These are phyloP conservation scores for Microctonus brassicae DNA, from an alignment of 2,888 invertebrate species.

Conservation along the genomic window DNA sequence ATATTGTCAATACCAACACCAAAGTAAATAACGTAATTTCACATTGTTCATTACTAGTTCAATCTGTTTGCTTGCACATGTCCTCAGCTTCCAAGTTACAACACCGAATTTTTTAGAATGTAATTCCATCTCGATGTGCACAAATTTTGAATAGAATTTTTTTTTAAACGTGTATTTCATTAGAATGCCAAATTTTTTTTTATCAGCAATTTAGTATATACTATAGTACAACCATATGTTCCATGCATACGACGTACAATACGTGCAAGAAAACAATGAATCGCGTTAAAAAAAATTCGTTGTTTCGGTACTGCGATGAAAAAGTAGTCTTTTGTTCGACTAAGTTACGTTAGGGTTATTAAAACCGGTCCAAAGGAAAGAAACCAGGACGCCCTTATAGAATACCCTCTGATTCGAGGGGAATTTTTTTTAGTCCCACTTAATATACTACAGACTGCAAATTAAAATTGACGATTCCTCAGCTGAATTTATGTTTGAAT, in stretches of 20 bases:
- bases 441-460: neutral
- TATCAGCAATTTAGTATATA: slow-evolving; percentile 11
- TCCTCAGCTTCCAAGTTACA: neutral
- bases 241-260: slow-evolving; percentile 8
- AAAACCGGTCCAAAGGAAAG: slow-evolving; percentile 15
- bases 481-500: neutral
- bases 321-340: slow-evolving; percentile 5
- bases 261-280: slow-evolving; percentile 5
- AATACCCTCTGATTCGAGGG: neutral
- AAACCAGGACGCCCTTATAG: slow-evolving; percentile 8
- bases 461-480: neutral
- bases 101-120: neutral
- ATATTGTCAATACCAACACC: no score
- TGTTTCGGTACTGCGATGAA: slow-evolving; percentile 8
- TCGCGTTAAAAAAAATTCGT: slow-evolving; percentile 10
- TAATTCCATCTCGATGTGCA: neutral
- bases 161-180: neutral
- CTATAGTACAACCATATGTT: slow-evolving; percentile 9
- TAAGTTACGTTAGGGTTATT: slow-evolving; percentile 8
- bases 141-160: neutral
- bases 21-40: no score
- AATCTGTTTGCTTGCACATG: no score
- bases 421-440: slow-evolving; percentile 2
- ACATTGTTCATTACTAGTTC: no score
- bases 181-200: slow-evolving; percentile 7